These are phyloP conservation scores for Hippolais icterina DNA, from an alignment of 2,113 vertebrate species.

Conservation along the genomic window DNA sequence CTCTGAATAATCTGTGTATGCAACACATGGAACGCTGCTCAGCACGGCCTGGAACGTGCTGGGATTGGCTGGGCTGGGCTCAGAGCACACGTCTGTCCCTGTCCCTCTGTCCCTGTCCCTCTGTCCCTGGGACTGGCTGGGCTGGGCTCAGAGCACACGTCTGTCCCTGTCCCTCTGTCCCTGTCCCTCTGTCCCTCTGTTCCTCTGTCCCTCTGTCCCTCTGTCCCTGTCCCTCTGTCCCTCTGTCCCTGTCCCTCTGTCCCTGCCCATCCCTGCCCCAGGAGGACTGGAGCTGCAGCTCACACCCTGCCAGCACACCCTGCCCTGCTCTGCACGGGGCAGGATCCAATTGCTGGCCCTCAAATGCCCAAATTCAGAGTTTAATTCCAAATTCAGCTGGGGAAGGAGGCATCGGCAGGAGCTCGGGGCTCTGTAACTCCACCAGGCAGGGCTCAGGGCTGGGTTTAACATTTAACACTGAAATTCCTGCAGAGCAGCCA, in stretches of 20 bases:
- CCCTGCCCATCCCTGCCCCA: not conserved
- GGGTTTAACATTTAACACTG: accelerated
- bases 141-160: not conserved
- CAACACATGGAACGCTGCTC: not conserved
- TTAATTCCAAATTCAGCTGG: not conserved
- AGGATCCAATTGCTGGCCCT: not conserved
- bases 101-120: not conserved
- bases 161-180: not conserved
- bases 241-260: not conserved
- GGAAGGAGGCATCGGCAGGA: not conserved
- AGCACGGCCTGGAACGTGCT: not conserved
- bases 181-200: not conserved
- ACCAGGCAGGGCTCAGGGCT: accelerated
- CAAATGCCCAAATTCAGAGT: not conserved
- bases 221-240: not conserved
- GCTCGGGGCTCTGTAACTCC: not conserved
- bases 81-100: not conserved
- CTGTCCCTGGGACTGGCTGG: not conserved
- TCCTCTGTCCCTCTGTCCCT: not conserved
- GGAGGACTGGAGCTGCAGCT: not conserved
- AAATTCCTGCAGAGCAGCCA: not conserved
- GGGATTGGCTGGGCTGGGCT: not conserved
- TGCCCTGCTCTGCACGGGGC: not conserved
- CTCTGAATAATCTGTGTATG: not conserved
- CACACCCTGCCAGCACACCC: not conserved